These are phyloP conservation scores for Panagrolaimus sp. DNA, from an alignment of 1,140 invertebrate genomes.

Conservation along the genomic window DNA sequence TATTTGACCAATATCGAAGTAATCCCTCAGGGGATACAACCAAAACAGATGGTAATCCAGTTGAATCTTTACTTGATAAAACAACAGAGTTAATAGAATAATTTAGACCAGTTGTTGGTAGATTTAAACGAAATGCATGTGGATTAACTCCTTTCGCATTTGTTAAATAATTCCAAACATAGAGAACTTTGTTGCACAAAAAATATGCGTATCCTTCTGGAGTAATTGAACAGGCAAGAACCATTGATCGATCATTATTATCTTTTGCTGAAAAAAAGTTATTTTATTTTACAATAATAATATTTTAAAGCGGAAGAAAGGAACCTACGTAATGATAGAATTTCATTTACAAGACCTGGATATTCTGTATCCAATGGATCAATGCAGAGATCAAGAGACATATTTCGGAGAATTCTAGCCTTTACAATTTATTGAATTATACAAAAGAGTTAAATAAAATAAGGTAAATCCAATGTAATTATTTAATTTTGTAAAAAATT, in stretches of 20 bases:
- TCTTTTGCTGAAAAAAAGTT: background rate
- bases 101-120: background rate
- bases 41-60: background rate
- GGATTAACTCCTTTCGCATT: background rate
- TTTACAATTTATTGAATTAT: background rate
- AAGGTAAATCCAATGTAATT: background rate
- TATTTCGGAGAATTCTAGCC: background rate
- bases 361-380: conserved; percentile 1
- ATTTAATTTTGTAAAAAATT: too few species aligned
- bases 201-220: background rate
- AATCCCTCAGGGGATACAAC: background rate
- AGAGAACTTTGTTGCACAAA: background rate
- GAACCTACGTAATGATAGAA: background rate
- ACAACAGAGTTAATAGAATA: background rate
- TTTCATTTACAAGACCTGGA: conserved; percentile 3
- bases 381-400: conserved; percentile 15
- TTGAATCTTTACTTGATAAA: background rate
- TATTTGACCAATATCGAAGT: conserved; percentile 5
- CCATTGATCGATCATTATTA: background rate
- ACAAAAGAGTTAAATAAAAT: background rate
- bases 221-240: background rate
- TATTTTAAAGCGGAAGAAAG: background rate
- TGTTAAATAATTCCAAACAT: background rate
- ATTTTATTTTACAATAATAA: too few species aligned
- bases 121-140: background rate